Percentiles rank a stretch among this genome's conserved stretches.
Conservation (phyloP, 2,888 invertebrate species). For the Agrochola circellaris region DNA sequence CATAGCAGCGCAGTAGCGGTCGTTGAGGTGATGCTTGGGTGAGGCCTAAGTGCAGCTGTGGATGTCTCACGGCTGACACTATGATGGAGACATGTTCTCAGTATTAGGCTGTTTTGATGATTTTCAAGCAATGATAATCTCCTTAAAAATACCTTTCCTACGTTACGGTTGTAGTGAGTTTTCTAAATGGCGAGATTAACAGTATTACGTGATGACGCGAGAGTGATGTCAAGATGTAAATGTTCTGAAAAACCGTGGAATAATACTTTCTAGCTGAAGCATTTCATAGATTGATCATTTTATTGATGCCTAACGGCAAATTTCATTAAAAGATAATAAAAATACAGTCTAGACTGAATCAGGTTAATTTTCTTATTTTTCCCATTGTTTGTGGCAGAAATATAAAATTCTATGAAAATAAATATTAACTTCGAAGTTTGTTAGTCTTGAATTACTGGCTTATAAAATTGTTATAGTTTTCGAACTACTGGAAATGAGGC, state of each 20-base stretch:
- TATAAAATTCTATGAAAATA: conserved; percentile 19
- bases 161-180: too few species aligned
- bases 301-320: not conserved
- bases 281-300: conserved; percentile 8
- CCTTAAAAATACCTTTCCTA: not conserved
- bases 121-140: not conserved
- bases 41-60: not conserved
- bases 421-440: conserved; percentile 23
- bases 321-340: conserved; percentile 25
- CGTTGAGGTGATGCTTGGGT: not conserved
- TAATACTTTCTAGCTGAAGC: not conserved
- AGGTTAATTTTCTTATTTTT: conserved; percentile 50
- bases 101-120: not conserved
- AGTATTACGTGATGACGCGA: not conserved
- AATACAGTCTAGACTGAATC: conserved; percentile 36
- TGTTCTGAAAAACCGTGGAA: not conserved
- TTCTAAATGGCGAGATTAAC: too few species aligned
- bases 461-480: conserved; percentile 51
- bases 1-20: not conserved
- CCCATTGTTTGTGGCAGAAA: conserved; percentile 23
- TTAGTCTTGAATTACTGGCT: conserved; percentile 29
- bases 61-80: not conserved
- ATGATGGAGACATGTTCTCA: not conserved
- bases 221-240: not conserved
- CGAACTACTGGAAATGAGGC: conserved; percentile 32